Evolutionary conservation across 1,140 invertebrate species (phyloP).

Genomic region (Neotoxoptera formosana): DNA sequence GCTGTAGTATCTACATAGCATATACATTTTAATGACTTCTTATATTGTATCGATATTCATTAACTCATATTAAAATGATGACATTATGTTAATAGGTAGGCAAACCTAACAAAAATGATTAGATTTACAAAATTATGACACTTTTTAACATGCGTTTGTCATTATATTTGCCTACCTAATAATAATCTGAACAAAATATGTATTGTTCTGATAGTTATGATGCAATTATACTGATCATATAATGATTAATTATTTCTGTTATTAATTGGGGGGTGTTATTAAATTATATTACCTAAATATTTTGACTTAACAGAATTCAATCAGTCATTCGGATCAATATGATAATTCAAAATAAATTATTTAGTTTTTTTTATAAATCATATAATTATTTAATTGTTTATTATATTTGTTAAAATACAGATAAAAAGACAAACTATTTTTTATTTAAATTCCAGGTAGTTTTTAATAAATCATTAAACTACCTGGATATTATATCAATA

Average conservation of each 20-base stretch:
- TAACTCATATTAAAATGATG: not conserved
- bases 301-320: not conserved
- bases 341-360: not conserved
- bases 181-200: not conserved
- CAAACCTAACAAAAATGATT: not conserved
- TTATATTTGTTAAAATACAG: not conserved
- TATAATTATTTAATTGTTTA: not conserved
- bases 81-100: not conserved
- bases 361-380: not conserved
- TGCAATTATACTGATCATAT: not conserved
- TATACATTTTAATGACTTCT: constrained; percentile 17
- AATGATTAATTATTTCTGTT: not conserved
- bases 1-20: not conserved
- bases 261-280: not conserved
- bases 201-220: not conserved
- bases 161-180: not conserved
- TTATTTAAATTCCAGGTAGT: not conserved
- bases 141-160: not conserved
- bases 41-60: not conserved
- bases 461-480: no score
- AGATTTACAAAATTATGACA: not conserved
- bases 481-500: not conserved
- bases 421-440: not conserved
- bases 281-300: not conserved
- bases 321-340: not conserved